Evolutionary conservation across 2,888 invertebrate species (phyloP).

Genomic region (Drepanosiphum platanoidis): DNA sequence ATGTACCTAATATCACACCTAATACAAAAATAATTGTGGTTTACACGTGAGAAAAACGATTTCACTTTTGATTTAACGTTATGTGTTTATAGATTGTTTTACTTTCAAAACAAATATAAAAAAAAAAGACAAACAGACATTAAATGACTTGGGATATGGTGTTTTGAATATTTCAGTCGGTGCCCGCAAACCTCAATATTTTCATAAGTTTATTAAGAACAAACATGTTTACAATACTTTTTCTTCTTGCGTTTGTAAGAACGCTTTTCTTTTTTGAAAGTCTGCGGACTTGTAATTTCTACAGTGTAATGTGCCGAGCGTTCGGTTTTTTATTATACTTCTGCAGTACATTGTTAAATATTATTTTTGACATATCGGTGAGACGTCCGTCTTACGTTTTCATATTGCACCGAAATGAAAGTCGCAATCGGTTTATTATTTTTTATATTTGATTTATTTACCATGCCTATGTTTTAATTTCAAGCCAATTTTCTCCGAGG

Average conservation of each 20-base stretch:
- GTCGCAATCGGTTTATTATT: too few species aligned
- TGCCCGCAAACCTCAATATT: not conserved
- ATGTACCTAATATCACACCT: not conserved
- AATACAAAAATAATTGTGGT: not conserved
- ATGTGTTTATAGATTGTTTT: not conserved
- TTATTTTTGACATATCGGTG: too few species aligned
- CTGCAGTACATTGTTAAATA: too few species aligned
- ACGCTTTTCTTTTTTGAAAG: slow-evolving; percentile 71
- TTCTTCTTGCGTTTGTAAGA: not conserved
- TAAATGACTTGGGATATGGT: not conserved
- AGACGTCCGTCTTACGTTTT: too few species aligned
- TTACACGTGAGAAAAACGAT: not conserved
- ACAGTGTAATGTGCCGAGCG: too few species aligned
- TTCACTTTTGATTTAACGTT: not conserved
- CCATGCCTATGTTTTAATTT: too few species aligned
- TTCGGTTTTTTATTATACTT: too few species aligned
- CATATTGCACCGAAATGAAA: too few species aligned
- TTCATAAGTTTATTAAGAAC: not conserved
- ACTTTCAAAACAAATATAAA: not conserved
- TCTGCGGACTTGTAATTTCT: too few species aligned
- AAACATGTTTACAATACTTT: not conserved
- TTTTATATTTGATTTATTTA: too few species aligned
- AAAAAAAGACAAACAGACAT: not conserved
- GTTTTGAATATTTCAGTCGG: not conserved
- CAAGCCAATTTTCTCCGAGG: too few species aligned